phyloP scores from a whole-genome alignment of 2,888 invertebrate species.

The Pseudococcus longispinus region DNA sequence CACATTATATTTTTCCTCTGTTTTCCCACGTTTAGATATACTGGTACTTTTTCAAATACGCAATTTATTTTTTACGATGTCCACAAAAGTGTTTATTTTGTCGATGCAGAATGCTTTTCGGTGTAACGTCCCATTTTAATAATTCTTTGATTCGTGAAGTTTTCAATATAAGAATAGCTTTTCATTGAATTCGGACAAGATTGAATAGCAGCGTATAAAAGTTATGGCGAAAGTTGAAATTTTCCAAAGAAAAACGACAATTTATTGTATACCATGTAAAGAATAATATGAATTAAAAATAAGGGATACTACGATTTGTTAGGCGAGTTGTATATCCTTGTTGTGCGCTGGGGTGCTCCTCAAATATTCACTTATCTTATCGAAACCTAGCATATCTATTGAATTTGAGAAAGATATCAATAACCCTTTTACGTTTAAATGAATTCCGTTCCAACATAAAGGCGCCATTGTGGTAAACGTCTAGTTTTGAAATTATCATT shows the following conservation, averaged over 20 bases:
- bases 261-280: not conserved
- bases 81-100: not conserved
- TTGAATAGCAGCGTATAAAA: not conserved
- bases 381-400: not conserved
- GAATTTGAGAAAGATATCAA: conserved; percentile 29
- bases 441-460: not conserved
- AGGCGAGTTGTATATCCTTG: not conserved
- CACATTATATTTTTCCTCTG: not conserved
- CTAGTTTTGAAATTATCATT: conserved; percentile 27
- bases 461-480: conserved; percentile 23
- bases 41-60: not conserved
- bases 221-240: conserved; percentile 11
- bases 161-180: not conserved
- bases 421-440: conserved; percentile 12
- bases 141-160: conserved; percentile 22
- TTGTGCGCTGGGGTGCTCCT: not conserved
- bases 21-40: not conserved
- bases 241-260: not conserved
- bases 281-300: conserved; percentile 35
- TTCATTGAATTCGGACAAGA: not conserved
- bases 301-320: conserved; percentile 24
- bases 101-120: not conserved
- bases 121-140: not conserved
- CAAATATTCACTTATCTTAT: not conserved
- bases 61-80: not conserved